These are phyloP conservation scores for Gasteruption jaculator DNA, from an alignment of 2,888 invertebrate genomes.

Conservation along the genomic window DNA sequence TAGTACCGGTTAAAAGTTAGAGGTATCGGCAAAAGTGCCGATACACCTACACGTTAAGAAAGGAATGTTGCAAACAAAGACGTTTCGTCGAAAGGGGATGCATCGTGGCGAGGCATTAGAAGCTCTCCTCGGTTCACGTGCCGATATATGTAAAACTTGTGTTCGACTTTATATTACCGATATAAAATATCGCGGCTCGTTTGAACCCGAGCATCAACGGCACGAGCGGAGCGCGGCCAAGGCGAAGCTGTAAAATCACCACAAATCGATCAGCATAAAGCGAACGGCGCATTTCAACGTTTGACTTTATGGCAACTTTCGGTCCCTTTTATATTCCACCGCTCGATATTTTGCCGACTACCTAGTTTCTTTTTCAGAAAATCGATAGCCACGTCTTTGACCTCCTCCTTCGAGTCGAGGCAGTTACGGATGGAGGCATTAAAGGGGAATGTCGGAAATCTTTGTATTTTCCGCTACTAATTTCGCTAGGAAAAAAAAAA, in stretches of 20 bases:
- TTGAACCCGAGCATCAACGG: conserved; percentile 35
- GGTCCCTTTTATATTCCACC: conserved; percentile 38
- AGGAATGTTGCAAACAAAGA: too few species aligned
- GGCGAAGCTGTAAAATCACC: conserved; percentile 48
- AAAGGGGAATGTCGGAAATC: too few species aligned
- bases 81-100: conserved; percentile 1
- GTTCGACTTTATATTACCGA: conserved; percentile 37
- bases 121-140: conserved; percentile 17
- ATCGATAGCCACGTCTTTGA: too few species aligned
- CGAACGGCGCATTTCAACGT: conserved; percentile 37
- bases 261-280: conserved; percentile 49
- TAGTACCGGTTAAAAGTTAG: too few species aligned
- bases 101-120: conserved; percentile 14
- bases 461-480: too few species aligned
- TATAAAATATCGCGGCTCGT: conserved; percentile 44
- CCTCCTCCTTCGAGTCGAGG: too few species aligned
- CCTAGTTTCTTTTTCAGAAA: conserved; percentile 6
- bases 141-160: conserved; percentile 40
- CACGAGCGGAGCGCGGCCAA: conserved; percentile 33
- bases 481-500: too few species aligned
- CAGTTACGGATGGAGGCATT: too few species aligned
- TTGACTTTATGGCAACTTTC: conserved; percentile 39
- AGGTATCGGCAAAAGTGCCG: conserved; percentile 21
- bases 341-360: conserved; percentile 31
- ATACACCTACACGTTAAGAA: too few species aligned